Evolutionary conservation across 2,113 vertebrate genomes (phyloP), one percentile per base, ranked within the genome.

Genomic region (Pimephales promelas): DNA sequence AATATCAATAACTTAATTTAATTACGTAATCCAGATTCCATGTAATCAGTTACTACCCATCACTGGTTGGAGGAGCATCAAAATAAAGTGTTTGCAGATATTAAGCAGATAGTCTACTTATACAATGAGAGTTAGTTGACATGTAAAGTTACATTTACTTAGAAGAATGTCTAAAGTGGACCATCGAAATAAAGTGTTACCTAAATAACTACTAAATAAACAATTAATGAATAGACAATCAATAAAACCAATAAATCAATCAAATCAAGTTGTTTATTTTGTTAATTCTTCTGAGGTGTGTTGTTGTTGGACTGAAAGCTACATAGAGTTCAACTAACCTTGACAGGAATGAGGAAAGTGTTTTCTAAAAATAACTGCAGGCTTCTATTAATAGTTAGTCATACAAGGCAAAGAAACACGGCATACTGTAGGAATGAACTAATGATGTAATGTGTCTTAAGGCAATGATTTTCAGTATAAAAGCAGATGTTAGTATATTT

Each of bases 281-380:
- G 18, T 20, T 20, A 20, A 66, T 8, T 10, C 14, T 68, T 36
- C 34, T 16, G 24, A 62, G 26, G 14, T 31, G 5, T 31, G 61
- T 22, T 64, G 16, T 36, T 43, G 10, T 45, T 71, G 13, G 40
- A 24, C n/a, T 6, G 11, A 24, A 13, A 72, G 6, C 6, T 72
- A n/a, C 66, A n/a, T 1, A n/a, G 20, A 70, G 10, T 70, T 34
- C 40, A 54, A n/a, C 31, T 16, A 31, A 75, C 72, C 40, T 66
- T 26, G 52, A 49, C 56, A 81, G 47, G 79, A 68, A 80, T 31
- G 47, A 52, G 34, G 74, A 77, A 77, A 77, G 52, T 54, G 5
- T 13, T 34, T 62, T 68, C 24, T 75, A 76, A 75, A 81, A 68
- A 76, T 76, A 68, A 68, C 71, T 5, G 34, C 36, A 13, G 3